Evolutionary conservation across 2,113 vertebrate genomes (phyloP).

Genomic region (Sinocyclocheilus grahami): DNA sequence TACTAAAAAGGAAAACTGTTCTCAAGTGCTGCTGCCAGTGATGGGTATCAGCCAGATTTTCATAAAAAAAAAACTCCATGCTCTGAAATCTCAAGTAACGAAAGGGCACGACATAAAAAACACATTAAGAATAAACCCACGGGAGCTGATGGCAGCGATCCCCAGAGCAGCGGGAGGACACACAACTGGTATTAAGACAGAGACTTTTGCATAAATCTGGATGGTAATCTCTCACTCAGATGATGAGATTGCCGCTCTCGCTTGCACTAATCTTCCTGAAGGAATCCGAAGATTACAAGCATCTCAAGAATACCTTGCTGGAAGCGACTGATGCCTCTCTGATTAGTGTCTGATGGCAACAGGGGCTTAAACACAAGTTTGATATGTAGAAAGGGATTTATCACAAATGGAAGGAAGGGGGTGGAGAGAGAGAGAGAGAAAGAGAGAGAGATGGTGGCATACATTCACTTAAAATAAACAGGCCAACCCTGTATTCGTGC

Average conservation of each 20-base stretch:
- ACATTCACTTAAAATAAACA: neutral
- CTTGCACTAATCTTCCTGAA: conserved; percentile 69
- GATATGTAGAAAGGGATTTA: conserved; percentile 25
- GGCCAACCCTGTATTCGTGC: neutral
- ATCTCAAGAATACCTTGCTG: conserved; percentile 62
- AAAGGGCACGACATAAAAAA: neutral
- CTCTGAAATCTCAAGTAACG: neutral
- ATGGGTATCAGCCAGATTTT: neutral
- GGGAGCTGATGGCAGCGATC: conserved; percentile 24
- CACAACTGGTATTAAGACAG: conserved; percentile 41
- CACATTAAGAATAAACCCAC: conserved; percentile 11
- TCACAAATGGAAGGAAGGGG: neutral
- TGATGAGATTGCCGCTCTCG: conserved; percentile 63
- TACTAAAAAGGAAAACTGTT: neutral
- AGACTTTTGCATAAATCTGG: conserved; percentile 63
- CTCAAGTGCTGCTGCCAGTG: neutral
- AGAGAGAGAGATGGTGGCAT: neutral
- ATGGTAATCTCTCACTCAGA: conserved; percentile 58
- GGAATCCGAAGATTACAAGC: conserved; percentile 68
- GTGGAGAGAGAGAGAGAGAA: neutral
- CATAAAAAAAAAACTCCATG: neutral
- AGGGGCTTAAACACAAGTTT: conserved; percentile 19
- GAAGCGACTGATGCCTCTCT: conserved; percentile 47
- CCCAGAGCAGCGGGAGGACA: neutral
- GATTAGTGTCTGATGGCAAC: conserved; percentile 18